phyloP scores from a whole-genome alignment of 1,140 invertebrate species.

The Diprion similis region DNA sequence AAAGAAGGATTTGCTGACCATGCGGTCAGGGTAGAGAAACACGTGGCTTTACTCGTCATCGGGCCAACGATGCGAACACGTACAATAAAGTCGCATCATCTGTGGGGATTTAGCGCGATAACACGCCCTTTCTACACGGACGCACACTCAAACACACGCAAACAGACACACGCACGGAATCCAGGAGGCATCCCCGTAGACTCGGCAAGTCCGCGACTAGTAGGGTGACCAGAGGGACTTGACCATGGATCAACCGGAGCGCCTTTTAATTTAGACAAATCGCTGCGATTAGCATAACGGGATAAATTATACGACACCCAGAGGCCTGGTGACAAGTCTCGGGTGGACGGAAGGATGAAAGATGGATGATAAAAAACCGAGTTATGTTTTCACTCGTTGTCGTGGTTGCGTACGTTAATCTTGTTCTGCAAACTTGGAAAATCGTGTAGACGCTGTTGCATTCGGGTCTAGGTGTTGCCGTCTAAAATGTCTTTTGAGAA shows the following conservation, averaged over 20 bases:
- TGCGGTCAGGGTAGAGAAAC: conserved; percentile 24
- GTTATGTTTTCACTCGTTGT: neutral
- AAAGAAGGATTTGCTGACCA: neutral
- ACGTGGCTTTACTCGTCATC: conserved; percentile 27
- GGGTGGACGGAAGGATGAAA: neutral
- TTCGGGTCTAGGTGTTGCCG: no score
- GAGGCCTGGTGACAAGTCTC: conserved; percentile 36
- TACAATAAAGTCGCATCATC: conserved; percentile 64
- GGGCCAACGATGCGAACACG: conserved; percentile 39
- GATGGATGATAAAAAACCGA: neutral
- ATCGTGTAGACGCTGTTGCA: no score
- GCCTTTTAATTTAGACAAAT: conserved; percentile 66
- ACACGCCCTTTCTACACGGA: conserved; percentile 34
- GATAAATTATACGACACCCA: conserved; percentile 55
- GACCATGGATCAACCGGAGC: conserved; percentile 54
- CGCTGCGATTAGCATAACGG: conserved; percentile 64
- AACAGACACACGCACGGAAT: neutral
- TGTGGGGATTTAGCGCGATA: conserved; percentile 60
- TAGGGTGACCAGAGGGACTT: conserved; percentile 36
- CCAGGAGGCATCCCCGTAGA: neutral
- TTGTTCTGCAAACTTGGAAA: no score
- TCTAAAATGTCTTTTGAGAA: no score
- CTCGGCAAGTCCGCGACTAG: conserved; percentile 13
- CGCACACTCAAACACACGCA: neutral
- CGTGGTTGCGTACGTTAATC: no score